Base-by-base conservation (phyloP, 35 echinoderm and acorn worm species). In the Acanthaster planci region DNA sequence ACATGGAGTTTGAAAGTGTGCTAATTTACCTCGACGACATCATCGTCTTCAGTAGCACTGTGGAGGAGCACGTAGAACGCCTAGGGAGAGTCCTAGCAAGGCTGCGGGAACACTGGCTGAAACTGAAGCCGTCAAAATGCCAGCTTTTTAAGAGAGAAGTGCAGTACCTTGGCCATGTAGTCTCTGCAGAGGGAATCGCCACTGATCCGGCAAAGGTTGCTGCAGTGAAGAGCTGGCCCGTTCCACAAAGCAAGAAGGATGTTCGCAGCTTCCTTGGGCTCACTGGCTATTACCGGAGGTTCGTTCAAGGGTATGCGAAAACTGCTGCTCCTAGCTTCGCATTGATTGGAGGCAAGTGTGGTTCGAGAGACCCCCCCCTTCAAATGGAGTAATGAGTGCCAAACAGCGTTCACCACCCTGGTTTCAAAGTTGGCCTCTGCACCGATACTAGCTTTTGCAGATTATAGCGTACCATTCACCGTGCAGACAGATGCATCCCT, bases 401-500 rank as follows among this genome's bases (percentile, higher is more conserved):
- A 92, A 67, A 22, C 1, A 8, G 77, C 90, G 36, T 87, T 92
- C 53, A 57, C 87, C 21, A 29, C 18, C 14, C 67, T 92, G 22
- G 76, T 42, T 21, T 23, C 81, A 38, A 16, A 19, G 10, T 39
- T 92, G 40, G 72, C 89, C 50, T 91, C 89, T 16, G n/a, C 68
- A 21, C 83, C 89, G 68, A 51, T 91, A 1, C 77, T 91, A 47
- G 42, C 4, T 12, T 47, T 6, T 12, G 42, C 42, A 4, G 12
- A 47, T 12, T 12, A 47, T 12, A 47, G 12, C 42, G 4, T 47
- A 47, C 42, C 64, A 12, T 86, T 86, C 34, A 86, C 50, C 12
- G 21, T 89, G 2, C 79, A 90, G 38, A 90, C 89, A 7, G 89
- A 90, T 78, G 89, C 89, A n/a, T 90, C 89, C 14, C 12, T 21